Percentiles rank a stretch among this genome's conserved stretches.
phyloP scores from a whole-genome alignment of 2,113 vertebrate species.

The Polypterus senegalus region DNA sequence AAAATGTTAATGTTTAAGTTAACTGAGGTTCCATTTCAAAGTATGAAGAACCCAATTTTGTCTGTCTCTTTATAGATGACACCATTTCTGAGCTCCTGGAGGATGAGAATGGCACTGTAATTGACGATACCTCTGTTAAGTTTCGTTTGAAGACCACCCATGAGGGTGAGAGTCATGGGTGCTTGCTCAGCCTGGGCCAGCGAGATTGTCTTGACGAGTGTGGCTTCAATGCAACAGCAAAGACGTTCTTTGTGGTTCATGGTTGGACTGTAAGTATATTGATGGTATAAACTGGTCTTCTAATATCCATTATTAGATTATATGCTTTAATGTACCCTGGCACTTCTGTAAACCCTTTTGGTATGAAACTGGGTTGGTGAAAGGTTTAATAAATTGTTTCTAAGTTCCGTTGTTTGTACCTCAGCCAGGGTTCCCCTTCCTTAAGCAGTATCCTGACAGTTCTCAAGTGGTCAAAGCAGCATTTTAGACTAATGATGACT shows the following conservation, averaged over 20 bases:
- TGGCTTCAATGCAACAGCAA: constrained; percentile 69
- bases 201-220: constrained; percentile 50
- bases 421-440: no score
- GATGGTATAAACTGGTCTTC: no score
- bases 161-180: constrained; percentile 56
- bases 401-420: no score
- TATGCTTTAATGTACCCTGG: no score
- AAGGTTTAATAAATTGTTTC: no score
- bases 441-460: no score
- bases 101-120: constrained; percentile 4
- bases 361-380: no score
- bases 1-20: background rate
- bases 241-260: constrained; percentile 85
- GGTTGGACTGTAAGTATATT: constrained; percentile 74
- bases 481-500: background rate
- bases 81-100: background rate
- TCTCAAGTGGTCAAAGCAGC: constrained; percentile 1
- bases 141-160: constrained; percentile 58
- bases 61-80: constrained; percentile 25
- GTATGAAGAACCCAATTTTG: background rate
- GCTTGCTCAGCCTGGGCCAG: constrained; percentile 46
- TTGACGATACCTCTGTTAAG: constrained; percentile 29
- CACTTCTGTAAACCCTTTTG: no score
- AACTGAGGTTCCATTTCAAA: background rate
- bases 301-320: no score